Conservation (phyloP, 2,797 vertebrate species). For the Chelidonichthys spinosus region DNA sequence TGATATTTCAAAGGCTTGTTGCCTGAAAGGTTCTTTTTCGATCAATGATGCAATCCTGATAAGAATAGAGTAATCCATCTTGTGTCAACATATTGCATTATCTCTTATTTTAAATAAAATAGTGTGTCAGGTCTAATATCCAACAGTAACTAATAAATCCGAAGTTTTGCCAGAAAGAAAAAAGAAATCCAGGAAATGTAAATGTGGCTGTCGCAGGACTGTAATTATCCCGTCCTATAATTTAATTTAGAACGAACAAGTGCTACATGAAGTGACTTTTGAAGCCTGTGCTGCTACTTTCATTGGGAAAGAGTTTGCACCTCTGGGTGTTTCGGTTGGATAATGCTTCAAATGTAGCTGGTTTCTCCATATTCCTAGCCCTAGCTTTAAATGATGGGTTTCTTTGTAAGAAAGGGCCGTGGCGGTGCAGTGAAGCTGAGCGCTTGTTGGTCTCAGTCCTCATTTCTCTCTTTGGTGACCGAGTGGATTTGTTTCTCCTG, state of each 20-base stretch:
- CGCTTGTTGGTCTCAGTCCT: slow-evolving; percentile 11
- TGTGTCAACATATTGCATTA: not conserved
- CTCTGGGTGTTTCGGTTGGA: not conserved
- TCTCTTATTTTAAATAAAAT: not conserved
- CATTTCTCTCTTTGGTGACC: slow-evolving; percentile 30
- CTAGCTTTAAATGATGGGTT: not conserved
- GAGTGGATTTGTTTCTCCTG: slow-evolving; percentile 23
- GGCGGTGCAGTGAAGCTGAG: slow-evolving; percentile 3
- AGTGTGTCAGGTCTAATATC: not conserved
- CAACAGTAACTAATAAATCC: not conserved
- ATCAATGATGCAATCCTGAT: not conserved
- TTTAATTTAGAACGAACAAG: not conserved
- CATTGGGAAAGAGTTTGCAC: not conserved
- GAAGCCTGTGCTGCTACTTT: not conserved
- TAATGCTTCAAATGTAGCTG: not conserved
- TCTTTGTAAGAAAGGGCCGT: not conserved
- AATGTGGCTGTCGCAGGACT: too few relatives aligned
- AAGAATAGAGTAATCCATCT: not conserved
- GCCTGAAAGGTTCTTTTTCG: not conserved
- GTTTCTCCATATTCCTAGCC: too few relatives aligned
- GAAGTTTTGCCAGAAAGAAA: not conserved
- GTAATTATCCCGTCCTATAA: too few relatives aligned
- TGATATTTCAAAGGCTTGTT: not conserved
- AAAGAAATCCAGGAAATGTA: too few relatives aligned
- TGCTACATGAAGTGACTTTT: not conserved